These are phyloP conservation scores for Amphipoea lucens DNA, from an alignment of 2,888 invertebrate genomes.

Conservation along the genomic window DNA sequence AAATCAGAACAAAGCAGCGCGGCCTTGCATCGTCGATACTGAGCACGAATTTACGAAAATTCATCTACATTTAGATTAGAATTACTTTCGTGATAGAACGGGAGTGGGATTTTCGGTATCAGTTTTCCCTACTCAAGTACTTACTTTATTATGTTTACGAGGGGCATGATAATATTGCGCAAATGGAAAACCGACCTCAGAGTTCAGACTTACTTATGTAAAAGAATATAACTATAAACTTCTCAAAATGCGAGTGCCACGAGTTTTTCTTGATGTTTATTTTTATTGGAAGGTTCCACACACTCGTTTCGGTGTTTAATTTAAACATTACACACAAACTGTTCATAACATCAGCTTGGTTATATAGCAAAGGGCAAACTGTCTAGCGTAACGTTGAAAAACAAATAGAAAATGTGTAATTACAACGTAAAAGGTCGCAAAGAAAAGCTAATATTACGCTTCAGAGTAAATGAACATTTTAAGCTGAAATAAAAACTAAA, in stretches of 20 bases:
- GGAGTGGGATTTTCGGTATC: slow-evolving; percentile 61
- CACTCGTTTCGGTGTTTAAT: slow-evolving; percentile 20
- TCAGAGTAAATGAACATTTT: slow-evolving; percentile 58
- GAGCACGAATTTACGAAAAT: slow-evolving; percentile 66
- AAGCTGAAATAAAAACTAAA: slow-evolving; percentile 63
- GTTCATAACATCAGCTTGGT: slow-evolving; percentile 19
- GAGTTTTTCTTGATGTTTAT: slow-evolving; percentile 36
- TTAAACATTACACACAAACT: neutral
- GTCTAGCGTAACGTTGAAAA: slow-evolving; percentile 31
- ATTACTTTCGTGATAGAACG: slow-evolving; percentile 68
- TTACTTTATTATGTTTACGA: slow-evolving; percentile 66
- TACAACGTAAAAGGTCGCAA: slow-evolving; percentile 40
- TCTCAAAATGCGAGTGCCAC: slow-evolving; percentile 29
- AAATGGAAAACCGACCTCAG: slow-evolving; percentile 46
- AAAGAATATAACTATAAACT: slow-evolving; percentile 55
- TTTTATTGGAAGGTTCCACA: slow-evolving; percentile 33
- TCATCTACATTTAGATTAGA: slow-evolving; percentile 75
- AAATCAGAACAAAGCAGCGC: slow-evolving; percentile 73
- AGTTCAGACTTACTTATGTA: slow-evolving; percentile 49
- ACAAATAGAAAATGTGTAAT: slow-evolving; percentile 51
- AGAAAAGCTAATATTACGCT: slow-evolving; percentile 53
- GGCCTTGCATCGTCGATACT: slow-evolving; percentile 67
- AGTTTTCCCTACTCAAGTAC: slow-evolving; percentile 52
- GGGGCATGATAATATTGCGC: slow-evolving; percentile 57
- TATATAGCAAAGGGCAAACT: slow-evolving; percentile 25